Percentiles rank a stretch among this genome's conserved stretches.
Conservation (phyloP, 2,888 invertebrate genomes). For the Boloria euphrosyne region DNA sequence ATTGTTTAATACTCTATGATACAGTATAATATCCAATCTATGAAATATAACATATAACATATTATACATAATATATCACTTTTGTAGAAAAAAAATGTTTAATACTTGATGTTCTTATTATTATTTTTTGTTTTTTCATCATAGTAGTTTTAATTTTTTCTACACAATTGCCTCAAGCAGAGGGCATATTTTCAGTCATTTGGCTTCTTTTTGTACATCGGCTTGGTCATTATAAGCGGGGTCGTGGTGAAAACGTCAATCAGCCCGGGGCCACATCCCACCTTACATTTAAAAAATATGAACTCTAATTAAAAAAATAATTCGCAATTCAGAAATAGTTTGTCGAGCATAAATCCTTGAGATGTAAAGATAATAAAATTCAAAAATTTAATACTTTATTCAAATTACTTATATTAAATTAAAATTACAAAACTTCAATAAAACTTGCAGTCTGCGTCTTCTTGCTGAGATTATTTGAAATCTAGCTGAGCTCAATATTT, state of each 20-base stretch:
- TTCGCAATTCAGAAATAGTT: too few relatives aligned
- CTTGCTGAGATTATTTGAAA: background rate
- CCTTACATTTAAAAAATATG: conserved; percentile 3
- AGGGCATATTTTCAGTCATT: conserved; percentile 51
- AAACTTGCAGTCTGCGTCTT: background rate
- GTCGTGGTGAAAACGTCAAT: conserved; percentile 26
- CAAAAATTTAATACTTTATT: background rate
- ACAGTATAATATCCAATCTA: too few relatives aligned
- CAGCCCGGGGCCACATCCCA: conserved; percentile 21
- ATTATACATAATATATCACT: too few relatives aligned
- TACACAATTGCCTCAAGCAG: conserved; percentile 50
- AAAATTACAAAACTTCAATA: background rate
- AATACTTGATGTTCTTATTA: background rate
- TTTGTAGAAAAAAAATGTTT: background rate
- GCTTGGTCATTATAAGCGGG: conserved; percentile 32
- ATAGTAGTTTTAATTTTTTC: conserved; percentile 39
- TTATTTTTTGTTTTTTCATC: background rate
- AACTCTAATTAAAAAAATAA: conserved; percentile 15
- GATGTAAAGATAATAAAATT: too few relatives aligned
- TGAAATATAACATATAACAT: too few relatives aligned
- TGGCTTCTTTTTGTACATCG: conserved; percentile 55
- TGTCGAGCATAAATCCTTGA: too few relatives aligned
- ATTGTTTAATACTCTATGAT: too few relatives aligned
- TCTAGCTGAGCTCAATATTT: conserved; percentile 2
- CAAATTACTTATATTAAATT: background rate